Evolutionary conservation across 92 coral and sea anemone genomes (phyloP).

Genomic region (Plumapathes pennacea): DNA sequence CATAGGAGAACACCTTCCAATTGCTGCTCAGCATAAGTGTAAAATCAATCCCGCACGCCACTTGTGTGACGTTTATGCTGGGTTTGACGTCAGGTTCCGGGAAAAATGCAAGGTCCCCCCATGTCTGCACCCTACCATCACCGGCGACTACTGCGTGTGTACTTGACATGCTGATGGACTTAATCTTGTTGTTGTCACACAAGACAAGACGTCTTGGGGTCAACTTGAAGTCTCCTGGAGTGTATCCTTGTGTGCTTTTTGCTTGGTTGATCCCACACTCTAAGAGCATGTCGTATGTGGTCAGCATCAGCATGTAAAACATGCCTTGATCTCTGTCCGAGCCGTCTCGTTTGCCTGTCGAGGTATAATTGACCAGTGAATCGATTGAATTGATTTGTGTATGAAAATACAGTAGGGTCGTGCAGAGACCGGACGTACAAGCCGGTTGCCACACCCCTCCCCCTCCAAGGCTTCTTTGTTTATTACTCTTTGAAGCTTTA

Average conservation of each 20-base stretch:
- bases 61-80: slow-evolving; percentile 28
- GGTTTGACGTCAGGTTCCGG: slow-evolving; percentile 13
- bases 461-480: neutral
- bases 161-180: slow-evolving; percentile 33
- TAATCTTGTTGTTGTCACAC: slow-evolving; percentile 3
- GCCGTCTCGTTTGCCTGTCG: too few relatives aligned
- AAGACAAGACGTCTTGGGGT: neutral
- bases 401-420: too few relatives aligned
- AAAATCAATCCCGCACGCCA: slow-evolving; percentile 62
- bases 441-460: neutral
- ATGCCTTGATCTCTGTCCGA: slow-evolving; percentile 34
- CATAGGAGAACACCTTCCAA: slow-evolving; percentile 60
- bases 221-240: neutral
- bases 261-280: slow-evolving; percentile 72
- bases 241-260: too few relatives aligned
- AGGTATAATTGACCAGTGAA: too few relatives aligned
- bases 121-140: slow-evolving; percentile 20
- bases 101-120: slow-evolving; percentile 35
- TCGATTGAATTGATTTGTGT: too few relatives aligned
- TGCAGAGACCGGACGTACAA: neutral
- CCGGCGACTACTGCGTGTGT: slow-evolving; percentile 33
- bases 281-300: slow-evolving; percentile 21
- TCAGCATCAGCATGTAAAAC: slow-evolving; percentile 50
- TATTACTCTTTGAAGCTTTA: too few relatives aligned
- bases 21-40: slow-evolving; percentile 46